Conservation (phyloP, 2,888 invertebrate genomes). For the Scrobipalpa atriplicella region DNA sequence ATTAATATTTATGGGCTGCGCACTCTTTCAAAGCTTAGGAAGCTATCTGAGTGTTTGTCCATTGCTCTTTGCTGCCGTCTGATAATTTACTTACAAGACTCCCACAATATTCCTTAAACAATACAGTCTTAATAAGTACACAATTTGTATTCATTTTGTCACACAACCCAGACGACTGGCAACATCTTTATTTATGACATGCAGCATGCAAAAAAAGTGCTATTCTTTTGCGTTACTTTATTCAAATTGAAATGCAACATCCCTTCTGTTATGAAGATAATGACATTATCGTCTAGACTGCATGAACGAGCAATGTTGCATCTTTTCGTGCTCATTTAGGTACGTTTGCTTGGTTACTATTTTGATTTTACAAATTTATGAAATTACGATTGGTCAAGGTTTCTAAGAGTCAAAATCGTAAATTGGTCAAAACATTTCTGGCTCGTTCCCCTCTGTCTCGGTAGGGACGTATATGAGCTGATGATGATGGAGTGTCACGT, state of each 20-base stretch:
- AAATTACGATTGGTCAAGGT: too few species aligned
- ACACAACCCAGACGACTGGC: constrained; percentile 11
- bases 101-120: neutral
- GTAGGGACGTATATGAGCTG: too few species aligned
- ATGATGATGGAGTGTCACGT: too few species aligned
- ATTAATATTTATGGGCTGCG: constrained; percentile 77
- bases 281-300: constrained; percentile 33
- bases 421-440: too few species aligned
- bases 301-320: constrained; percentile 28
- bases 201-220: neutral
- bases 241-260: constrained; percentile 21
- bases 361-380: too few species aligned
- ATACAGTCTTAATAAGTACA: neutral
- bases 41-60: constrained; percentile 65
- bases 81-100: constrained; percentile 21
- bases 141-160: constrained; percentile 2
- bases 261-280: constrained; percentile 24
- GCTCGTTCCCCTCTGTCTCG: too few species aligned
- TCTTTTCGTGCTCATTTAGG: too few species aligned
- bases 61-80: constrained; percentile 50
- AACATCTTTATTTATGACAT: constrained; percentile 2
- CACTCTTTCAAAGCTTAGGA: constrained; percentile 70
- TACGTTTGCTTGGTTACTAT: too few species aligned
- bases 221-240: neutral
- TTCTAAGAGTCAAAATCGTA: too few species aligned